Base-by-base conservation (phyloP, 2,113 vertebrate species). In the Lamprologus lemairii region DNA sequence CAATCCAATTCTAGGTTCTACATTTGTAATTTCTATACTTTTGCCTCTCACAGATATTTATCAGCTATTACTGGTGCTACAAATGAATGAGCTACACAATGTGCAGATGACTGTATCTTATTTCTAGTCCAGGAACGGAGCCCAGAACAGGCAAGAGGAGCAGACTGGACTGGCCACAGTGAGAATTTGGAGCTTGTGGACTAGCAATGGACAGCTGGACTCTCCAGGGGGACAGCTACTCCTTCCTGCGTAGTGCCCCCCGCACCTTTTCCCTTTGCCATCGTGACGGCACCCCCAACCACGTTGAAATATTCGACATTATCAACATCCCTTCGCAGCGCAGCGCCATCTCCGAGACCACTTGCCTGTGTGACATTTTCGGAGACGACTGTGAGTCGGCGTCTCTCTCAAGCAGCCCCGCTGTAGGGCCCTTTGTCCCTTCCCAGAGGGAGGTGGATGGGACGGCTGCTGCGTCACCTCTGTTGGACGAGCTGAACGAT, bases 351-450 rank as follows among this genome's bases (percentile, higher is more conserved):
- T 96, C 96, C 4, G 97, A 97, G 93, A 97, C 96, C n/a, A 96
- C 96, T 45, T 96, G 96, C 83, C 91, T 97, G 49, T 97, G 96
- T 92, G 97, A 97, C 92, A 97, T 97, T 91, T 97, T 97, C 73
- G 96, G 96, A 80, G 96, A 96, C 89, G 96, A 97, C 49, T 47
- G 92, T 78, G 97, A 97, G 57, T 90, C 94, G 1, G 75, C 91
- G 1, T 94, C 95, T 17, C 90, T 94, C 37, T 94, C 96, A 5
- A 95, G 94, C 90, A 96, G 91, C 86, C 95, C 95, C 2, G 86
- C 95, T 8, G 91, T 88, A 16, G 89, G 79, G 17, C 65, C 93
- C 6, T 87, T 96, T 90, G 78, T 93, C 79, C 88, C 42, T 89
- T 49, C 92, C 7, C 94, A 86, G 82, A 91, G 78, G 42, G 95